These are phyloP conservation scores for Thunnus thynnus DNA, from an alignment of 2,113 vertebrate species.

Conservation along the genomic window DNA sequence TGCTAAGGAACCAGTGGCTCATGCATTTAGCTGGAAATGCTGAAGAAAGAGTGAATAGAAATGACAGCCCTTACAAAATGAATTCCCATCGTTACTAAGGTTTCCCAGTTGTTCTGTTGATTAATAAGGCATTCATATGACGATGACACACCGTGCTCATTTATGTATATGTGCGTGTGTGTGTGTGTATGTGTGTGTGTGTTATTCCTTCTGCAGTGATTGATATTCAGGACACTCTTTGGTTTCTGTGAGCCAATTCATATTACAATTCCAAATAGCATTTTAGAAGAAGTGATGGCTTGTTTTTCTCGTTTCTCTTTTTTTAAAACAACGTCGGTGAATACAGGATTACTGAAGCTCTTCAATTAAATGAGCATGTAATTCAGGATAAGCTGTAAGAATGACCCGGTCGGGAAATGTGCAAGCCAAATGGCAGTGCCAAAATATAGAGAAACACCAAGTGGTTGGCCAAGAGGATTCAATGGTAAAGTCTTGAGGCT, in stretches of 20 bases:
- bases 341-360: background rate
- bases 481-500: background rate
- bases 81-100: slow-evolving; percentile 49
- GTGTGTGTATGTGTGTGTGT: background rate
- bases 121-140: slow-evolving; percentile 57
- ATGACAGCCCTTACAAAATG: slow-evolving; percentile 65
- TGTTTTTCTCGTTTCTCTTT: background rate
- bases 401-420: background rate
- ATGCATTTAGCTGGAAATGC: slow-evolving; percentile 77
- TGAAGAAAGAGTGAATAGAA: slow-evolving; percentile 76
- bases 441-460: slow-evolving; percentile 16
- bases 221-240: slow-evolving; percentile 46
- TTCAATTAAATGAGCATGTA: slow-evolving; percentile 16
- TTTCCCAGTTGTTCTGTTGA: slow-evolving; percentile 58
- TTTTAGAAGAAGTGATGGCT: background rate
- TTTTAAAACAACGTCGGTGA: background rate
- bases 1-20: slow-evolving; percentile 86
- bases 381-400: slow-evolving; percentile 27
- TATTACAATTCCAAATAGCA: slow-evolving; percentile 20
- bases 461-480: slow-evolving; percentile 11
- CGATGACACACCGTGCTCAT: slow-evolving; percentile 1
- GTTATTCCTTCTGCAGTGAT: slow-evolving; percentile 19
- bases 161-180: slow-evolving; percentile 4
- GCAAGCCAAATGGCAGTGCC: slow-evolving; percentile 12
- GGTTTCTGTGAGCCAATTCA: slow-evolving; percentile 40